Conservation (phyloP, 2,113 vertebrate species). For the Ploceus nigricollis region DNA sequence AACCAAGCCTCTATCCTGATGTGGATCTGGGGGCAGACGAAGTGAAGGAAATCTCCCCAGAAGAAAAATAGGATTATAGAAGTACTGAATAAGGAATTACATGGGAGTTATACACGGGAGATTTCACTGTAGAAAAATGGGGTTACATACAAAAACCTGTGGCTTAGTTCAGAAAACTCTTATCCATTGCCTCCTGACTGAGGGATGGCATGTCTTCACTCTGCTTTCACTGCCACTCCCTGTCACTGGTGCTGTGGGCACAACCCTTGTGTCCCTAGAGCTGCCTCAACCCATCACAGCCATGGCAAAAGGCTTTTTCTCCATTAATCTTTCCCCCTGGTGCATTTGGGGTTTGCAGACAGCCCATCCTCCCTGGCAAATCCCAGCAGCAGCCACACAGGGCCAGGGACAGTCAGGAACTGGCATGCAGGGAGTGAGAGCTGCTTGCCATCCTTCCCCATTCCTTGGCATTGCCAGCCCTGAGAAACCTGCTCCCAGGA, state of each 20-base stretch:
- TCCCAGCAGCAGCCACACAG: accelerated
- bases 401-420: accelerated
- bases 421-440: accelerated
- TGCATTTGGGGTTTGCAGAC: background rate
- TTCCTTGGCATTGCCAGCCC: background rate
- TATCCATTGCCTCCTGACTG: background rate
- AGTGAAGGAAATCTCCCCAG: background rate
- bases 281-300: background rate
- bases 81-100: slow-evolving; percentile 13
- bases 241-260: background rate
- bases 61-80: slow-evolving; percentile 15
- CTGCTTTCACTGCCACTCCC: background rate
- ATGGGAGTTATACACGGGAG: background rate
- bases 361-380: background rate
- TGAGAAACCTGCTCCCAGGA: background rate
- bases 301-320: background rate
- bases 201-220: background rate
- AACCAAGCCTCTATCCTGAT: background rate
- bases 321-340: accelerated
- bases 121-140: background rate
- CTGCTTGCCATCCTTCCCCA: accelerated
- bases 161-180: background rate
- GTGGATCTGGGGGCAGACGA: background rate
- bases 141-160: background rate
- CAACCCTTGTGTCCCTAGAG: background rate